Evolutionary conservation across 1,140 invertebrate species (phyloP), one percentile per base, ranked within the genome.

Genomic region (Procambarus clarkii): DNA sequence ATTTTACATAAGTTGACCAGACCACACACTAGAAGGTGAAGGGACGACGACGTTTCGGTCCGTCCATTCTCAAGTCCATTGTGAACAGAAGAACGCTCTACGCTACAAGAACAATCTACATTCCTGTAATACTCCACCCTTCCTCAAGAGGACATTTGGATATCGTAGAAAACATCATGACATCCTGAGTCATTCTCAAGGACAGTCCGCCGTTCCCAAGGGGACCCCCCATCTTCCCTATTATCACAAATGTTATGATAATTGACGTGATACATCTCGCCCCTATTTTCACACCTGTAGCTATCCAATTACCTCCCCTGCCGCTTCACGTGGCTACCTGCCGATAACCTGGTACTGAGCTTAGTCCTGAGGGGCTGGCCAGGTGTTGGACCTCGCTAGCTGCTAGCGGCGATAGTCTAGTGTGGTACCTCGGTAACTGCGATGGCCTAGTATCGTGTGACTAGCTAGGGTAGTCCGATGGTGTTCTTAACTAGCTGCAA

Each of bases 221-320:
- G 76, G 8, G 76, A 77, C 76, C 76, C 4, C 76, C 76, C 24
- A 44, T 3, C 2, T 8, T 3, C 76, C 24, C 76, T 34, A 77
- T 77, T 77, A 77, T 77, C 76, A 77, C 76, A 13, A 7, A 2
- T 46, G 7, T 34, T 34, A 44, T 77, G 76, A 3, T 77, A 77
- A 77, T 46, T 18, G 3, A 2, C 24, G 3, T 44, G 34, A 77
- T 77, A 18, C 76, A 18, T 77, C 76, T 46, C 18, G 24, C 2
- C 45, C 76, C 8, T 46, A 77, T 77, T 77, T 45, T 13, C 77
- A n/a, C 44, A 79, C 77, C 77, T 79, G 77, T n/a, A 15, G 11
- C 44, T 50, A 15, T 46, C 77, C 45, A 50, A 79, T 46, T 50
- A 48, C 45, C 21, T 71, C 3, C 69, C 69, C 4, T n/a, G n/a